phyloP scores from a whole-genome alignment of 1,140 invertebrate genomes.

The Drosophila pruinosa region DNA sequence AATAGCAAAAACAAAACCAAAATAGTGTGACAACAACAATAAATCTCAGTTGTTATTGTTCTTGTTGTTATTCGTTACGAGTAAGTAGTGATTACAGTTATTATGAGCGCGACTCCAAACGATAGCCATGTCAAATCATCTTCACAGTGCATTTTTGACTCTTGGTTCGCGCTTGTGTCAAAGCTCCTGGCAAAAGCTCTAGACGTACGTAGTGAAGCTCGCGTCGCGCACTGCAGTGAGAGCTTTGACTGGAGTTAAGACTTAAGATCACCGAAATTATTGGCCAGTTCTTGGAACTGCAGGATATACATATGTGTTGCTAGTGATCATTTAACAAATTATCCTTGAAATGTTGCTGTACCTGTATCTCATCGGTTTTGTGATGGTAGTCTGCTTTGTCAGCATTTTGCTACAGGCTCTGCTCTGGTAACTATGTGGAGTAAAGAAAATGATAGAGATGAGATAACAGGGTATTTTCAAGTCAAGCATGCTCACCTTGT shows the following conservation, averaged over 20 bases:
- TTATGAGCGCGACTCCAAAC: conserved; percentile 11
- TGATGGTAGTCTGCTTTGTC: conserved; percentile 46
- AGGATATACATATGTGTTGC: not conserved
- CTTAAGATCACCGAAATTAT: too few relatives aligned
- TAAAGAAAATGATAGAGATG: too few relatives aligned
- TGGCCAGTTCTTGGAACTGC: not conserved
- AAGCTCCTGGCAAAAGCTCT: conserved; percentile 7
- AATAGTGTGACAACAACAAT: conserved; percentile 15
- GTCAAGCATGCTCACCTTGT: too few relatives aligned
- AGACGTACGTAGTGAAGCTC: not conserved
- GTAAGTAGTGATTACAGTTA: conserved; percentile 11
- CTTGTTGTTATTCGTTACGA: conserved; percentile 4
- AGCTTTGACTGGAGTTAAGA: not conserved
- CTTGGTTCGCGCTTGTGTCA: conserved; percentile 1
- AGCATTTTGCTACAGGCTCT: conserved; percentile 39
- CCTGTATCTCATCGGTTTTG: conserved; percentile 30
- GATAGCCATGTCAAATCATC: not conserved
- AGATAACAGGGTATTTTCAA: too few relatives aligned
- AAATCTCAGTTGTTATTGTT: conserved; percentile 20
- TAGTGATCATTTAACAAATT: not conserved
- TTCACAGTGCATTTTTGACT: conserved; percentile 21
- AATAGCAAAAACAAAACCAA: conserved; percentile 18
- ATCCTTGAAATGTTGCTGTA: conserved; percentile 23
- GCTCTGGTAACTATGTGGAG: conserved; percentile 61
- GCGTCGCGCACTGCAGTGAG: not conserved